Evolutionary conservation across 2,888 invertebrate species (phyloP).

Genomic region (Acleris laterana): DNA sequence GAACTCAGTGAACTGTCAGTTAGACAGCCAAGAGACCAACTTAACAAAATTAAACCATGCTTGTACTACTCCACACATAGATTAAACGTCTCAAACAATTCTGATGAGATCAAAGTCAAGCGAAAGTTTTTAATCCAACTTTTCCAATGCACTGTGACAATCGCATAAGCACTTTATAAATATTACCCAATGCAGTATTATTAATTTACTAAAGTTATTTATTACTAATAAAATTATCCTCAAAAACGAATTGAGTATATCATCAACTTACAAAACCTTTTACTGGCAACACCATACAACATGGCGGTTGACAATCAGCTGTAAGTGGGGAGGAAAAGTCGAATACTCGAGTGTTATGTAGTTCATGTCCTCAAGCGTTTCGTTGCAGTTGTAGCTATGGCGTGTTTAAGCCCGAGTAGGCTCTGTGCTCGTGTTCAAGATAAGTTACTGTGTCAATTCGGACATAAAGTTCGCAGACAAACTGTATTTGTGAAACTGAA

Average conservation of each 20-base stretch:
- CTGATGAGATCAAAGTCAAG: no score
- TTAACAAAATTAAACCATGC: constrained; percentile 8
- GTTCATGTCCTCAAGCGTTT: constrained; percentile 84
- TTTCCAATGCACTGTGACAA: no score
- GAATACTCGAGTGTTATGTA: constrained; percentile 76
- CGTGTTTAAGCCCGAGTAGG: constrained; percentile 92
- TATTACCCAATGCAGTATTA: background rate
- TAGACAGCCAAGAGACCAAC: constrained; percentile 11
- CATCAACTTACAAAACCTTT: background rate
- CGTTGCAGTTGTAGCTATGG: constrained; percentile 92
- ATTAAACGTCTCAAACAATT: background rate
- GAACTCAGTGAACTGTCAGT: background rate
- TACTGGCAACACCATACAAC: constrained; percentile 50
- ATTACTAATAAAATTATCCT: no score
- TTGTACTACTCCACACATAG: constrained; percentile 3
- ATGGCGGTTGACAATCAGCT: constrained; percentile 81
- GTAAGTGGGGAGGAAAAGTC: constrained; percentile 82
- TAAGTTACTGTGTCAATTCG: constrained; percentile 91
- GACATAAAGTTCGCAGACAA: constrained; percentile 88
- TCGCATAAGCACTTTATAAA: no score
- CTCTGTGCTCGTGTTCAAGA: constrained; percentile 92
- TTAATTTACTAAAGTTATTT: background rate
- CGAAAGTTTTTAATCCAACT: no score
- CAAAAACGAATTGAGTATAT: no score
- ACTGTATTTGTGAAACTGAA: constrained; percentile 88